Base-by-base conservation (phyloP, 2,888 invertebrate species). In the Pristionchus arcanus region DNA sequence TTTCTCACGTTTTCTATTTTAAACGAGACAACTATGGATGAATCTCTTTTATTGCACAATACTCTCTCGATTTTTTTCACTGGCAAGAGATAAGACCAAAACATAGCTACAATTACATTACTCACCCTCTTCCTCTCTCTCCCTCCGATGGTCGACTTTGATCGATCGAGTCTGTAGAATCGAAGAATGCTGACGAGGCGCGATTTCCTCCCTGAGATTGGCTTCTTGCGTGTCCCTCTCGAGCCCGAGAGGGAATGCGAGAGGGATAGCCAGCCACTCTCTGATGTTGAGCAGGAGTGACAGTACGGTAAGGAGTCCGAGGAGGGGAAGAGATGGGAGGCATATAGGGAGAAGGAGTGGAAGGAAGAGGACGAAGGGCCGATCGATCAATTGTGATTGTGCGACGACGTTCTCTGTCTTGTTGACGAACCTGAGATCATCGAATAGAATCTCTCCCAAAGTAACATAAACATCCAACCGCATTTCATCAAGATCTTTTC, bases 231-330 rank as follows among this genome's bases (percentile, higher is more conserved):
- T 81, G 81, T 16, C n/a, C 19, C 28, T 81, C 81, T 9, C 42
- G 53, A 0, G 81, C 81, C 1, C 81, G 81, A 53, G 81, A 81
- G 28, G 81, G 81, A 49, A 81, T 81, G 49, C n/a, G 49, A 21
- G 42, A n/a, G 15, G 81, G 81, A 49, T 81, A n/a, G 1, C 37
- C 37, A n/a, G 34, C 81, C 1, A 81, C 81, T 81, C 49, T 9
- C 28, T 81, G 81, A 53, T 81, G 81, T 49, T n/a, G 25, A 13
- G 81, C 81, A 11, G 81, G 81, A 53, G 81, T 81, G n/a, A 81
- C 42, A 21, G 81, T 81, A 42, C 81, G 81, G 16, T 25, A 42
- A 4, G 34, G 21, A 53, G n/a, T 11, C 1, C 81, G 81, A 34
- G 81, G 81, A 49, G 81, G 81, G 4, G 49, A 25, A 13, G 34